These are phyloP conservation scores for Cephalopterus ornatus DNA, from an alignment of 2,113 vertebrate genomes.

Conservation along the genomic window DNA sequence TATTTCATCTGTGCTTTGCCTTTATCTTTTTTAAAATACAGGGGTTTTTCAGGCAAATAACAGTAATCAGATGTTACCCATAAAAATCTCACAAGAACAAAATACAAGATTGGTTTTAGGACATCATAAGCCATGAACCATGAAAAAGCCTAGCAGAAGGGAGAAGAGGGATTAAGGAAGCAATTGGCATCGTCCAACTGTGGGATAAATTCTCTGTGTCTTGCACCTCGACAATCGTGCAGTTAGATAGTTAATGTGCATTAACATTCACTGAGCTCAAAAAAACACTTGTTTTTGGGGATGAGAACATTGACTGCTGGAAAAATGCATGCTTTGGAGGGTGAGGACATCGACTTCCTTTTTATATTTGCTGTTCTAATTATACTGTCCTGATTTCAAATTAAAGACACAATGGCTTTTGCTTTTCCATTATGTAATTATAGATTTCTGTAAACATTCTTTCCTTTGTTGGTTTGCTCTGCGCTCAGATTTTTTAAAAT, in stretches of 20 bases:
- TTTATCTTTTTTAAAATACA: background rate
- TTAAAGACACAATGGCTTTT: slow-evolving; percentile 50
- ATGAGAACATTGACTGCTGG: background rate
- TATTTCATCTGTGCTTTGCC: background rate
- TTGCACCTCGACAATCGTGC: background rate
- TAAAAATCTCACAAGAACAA: background rate
- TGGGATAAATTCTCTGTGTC: background rate
- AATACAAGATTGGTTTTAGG: background rate
- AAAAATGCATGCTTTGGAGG: slow-evolving; percentile 35
- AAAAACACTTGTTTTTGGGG: background rate
- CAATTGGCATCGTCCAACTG: background rate
- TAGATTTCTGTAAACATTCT: slow-evolving; percentile 33
- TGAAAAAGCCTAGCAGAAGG: background rate
- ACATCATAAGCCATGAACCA: background rate
- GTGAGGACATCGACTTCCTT: slow-evolving; percentile 27
- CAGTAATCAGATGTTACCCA: background rate
- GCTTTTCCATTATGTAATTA: slow-evolving; percentile 40
- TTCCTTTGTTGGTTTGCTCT: slow-evolving; percentile 24
- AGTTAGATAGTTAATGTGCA: background rate
- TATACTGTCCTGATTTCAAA: slow-evolving; percentile 26
- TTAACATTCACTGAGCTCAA: background rate
- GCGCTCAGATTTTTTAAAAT: background rate
- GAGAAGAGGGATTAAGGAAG: background rate
- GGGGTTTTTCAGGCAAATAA: background rate
- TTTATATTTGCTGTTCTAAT: slow-evolving; percentile 49